A percentile compares a stretch with the other conserved stretches of the same genome.
These are phyloP conservation scores for Spodoptera exigua DNA, from an alignment of 2,888 invertebrate species.

Conservation along the genomic window DNA sequence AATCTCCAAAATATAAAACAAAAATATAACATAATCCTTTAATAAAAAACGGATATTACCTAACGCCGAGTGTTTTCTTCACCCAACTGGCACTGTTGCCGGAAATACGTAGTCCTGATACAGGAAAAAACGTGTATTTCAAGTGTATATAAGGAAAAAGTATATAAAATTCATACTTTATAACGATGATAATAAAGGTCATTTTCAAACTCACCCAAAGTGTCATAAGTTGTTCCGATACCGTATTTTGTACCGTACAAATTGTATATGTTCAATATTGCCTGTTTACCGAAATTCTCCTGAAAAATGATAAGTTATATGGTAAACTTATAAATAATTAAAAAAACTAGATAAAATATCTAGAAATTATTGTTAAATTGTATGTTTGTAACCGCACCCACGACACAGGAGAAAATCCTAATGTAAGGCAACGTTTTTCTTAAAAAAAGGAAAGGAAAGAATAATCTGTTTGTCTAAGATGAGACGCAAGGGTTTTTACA, in stretches of 20 bases:
- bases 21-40: constrained; percentile 6
- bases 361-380: no score
- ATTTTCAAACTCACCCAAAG: constrained; percentile 62
- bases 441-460: no score
- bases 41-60: constrained; percentile 64
- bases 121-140: constrained; percentile 37
- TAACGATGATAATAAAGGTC: background rate
- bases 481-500: no score
- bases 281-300: constrained; percentile 83
- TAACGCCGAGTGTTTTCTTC: constrained; percentile 69
- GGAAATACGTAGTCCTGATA: constrained; percentile 73
- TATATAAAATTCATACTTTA: constrained; percentile 3
- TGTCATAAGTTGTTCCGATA: constrained; percentile 77
- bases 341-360: no score
- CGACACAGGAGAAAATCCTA: no score
- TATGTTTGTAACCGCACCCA: no score
- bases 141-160: constrained; percentile 19
- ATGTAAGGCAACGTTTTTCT: no score
- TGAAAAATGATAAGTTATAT: constrained; percentile 59
- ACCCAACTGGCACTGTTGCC: constrained; percentile 81
- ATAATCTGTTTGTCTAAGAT: no score
- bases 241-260: constrained; percentile 68
- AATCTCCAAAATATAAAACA: constrained; percentile 6
- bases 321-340: no score
- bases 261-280: constrained; percentile 73